Base-by-base conservation (phyloP, 2,797 vertebrate species). In the Phrynocephalus forsythii region DNA sequence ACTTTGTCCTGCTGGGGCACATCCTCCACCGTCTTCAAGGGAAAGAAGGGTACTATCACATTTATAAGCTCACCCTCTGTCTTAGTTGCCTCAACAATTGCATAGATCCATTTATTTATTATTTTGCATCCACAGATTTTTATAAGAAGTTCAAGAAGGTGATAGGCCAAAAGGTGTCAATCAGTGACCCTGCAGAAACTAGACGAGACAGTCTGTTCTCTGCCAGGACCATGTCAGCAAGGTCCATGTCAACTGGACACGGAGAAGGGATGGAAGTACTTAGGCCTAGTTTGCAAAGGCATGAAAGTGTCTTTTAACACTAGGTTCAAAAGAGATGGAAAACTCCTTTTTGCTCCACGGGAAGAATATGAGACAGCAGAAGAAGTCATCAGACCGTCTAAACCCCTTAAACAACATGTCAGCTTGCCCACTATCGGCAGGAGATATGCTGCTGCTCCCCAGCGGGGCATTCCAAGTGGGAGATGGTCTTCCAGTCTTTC, bases 81-180 rank as follows among this genome's bases (percentile, higher is more conserved):
- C 95, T 99, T 63, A 99, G 98, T 91, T 99, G 98, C 92, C 66
- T 99, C 69, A 99, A 98, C 87, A 99, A 98, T 92, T 99, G 98
- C 93, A 91, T 99, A 1, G 99, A 99, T 86, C 99, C 99, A 0
- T 99, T 99, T 92, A 98, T 99, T 91, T 99, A 99, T 89, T 99
- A 99, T 93, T 98, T 99, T 90, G 98, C 98, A 15, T 99, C 96
- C 0, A 98, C 96, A 84, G 98, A 99, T 79, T 99, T 99, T 89
- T 97, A 98, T 88, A 96, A 96, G 50, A 98, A 98, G 84, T 94
- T 98, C 56, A 97, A 96, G 82, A 91, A 94, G 38, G 91, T 97
- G 48, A 88, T 98, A 67, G 86, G 93, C 1, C 71, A 33, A 28
- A 90, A 24, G 0, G 87, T 30, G 2, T 67, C 3, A 33, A 38